Conservation (phyloP, 2,888 invertebrate genomes). For the Catocala fraxini region DNA sequence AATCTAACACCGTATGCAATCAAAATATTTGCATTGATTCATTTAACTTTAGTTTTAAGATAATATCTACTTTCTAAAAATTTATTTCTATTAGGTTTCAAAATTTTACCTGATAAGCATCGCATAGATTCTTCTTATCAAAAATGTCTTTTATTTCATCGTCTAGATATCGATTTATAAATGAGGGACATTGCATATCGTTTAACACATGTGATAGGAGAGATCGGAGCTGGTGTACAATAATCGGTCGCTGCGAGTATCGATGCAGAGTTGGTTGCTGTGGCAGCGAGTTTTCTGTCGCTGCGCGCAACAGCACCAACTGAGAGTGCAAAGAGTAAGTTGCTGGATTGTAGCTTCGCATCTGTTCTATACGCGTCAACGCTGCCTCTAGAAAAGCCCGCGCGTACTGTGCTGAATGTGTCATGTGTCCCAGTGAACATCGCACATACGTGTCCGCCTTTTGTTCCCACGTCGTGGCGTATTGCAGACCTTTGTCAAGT, state of each 20-base stretch:
- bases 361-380: conserved; percentile 45
- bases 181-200: conserved; percentile 53
- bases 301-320: conserved; percentile 48
- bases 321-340: conserved; percentile 49
- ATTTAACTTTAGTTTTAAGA: not conserved
- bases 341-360: conserved; percentile 34
- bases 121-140: conserved; percentile 56
- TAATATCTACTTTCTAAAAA: not conserved
- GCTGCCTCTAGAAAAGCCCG: conserved; percentile 55
- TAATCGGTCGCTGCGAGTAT: conserved; percentile 18
- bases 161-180: conserved; percentile 57
- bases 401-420: conserved; percentile 58
- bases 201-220: conserved; percentile 45
- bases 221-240: conserved; percentile 45
- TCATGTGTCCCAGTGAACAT: conserved; percentile 48
- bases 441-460: conserved; percentile 54
- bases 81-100: not conserved
- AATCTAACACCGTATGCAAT: too few species aligned
- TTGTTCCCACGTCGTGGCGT: conserved; percentile 50
- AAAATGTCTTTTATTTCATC: conserved; percentile 45
- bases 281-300: conserved; percentile 1
- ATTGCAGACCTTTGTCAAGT: conserved; percentile 36
- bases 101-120: conserved; percentile 30
- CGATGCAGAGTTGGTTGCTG: too few species aligned
- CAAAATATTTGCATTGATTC: too few species aligned